Evolutionary conservation across 2,113 vertebrate genomes (phyloP).

Genomic region (Ammodytes marinus): DNA sequence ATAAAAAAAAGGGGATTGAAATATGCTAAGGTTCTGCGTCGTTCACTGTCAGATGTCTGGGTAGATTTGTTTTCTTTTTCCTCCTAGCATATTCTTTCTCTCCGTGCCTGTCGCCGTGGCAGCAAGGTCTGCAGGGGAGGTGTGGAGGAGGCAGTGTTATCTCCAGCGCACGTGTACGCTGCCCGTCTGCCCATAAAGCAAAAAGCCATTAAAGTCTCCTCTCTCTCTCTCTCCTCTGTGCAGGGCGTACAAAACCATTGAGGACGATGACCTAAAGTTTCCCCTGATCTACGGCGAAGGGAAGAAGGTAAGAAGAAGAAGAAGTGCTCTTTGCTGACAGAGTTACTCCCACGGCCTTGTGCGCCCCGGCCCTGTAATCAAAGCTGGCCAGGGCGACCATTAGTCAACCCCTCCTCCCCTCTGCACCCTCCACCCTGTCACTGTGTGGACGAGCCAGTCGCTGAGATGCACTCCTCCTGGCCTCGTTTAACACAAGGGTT

Average conservation of each 20-base stretch:
- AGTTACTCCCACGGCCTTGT: slow-evolving; percentile 44
- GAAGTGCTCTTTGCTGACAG: slow-evolving; percentile 27
- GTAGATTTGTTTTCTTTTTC: slow-evolving; percentile 15
- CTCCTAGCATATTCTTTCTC: slow-evolving; percentile 23
- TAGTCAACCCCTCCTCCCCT: slow-evolving; percentile 21
- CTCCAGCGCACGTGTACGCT: slow-evolving; percentile 35
- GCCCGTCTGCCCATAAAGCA: slow-evolving; percentile 54
- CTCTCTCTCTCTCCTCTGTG: slow-evolving; percentile 54
- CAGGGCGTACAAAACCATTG: slow-evolving; percentile 98
- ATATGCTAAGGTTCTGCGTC: slow-evolving; percentile 22
- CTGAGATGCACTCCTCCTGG: slow-evolving; percentile 38
- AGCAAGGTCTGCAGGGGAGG: slow-evolving; percentile 12
- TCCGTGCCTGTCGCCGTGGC: slow-evolving; percentile 41
- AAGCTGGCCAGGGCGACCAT: slow-evolving; percentile 52
- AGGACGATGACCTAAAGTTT: slow-evolving; percentile 96
- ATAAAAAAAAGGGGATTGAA: not conserved
- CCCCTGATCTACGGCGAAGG: slow-evolving; percentile 98
- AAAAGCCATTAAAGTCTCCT: slow-evolving; percentile 61
- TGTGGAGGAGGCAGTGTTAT: slow-evolving; percentile 9
- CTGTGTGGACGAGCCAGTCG: slow-evolving; percentile 18
- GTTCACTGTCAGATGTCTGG: slow-evolving; percentile 30
- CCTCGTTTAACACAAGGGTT: slow-evolving; percentile 28
- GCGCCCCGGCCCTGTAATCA: slow-evolving; percentile 53
- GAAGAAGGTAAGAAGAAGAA: slow-evolving; percentile 90
- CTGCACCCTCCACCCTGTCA: not conserved